Percentiles rank a stretch among this genome's conserved stretches.
These are phyloP conservation scores for Spodoptera frugiperda DNA, from an alignment of 1,140 invertebrate genomes.

Conservation along the genomic window DNA sequence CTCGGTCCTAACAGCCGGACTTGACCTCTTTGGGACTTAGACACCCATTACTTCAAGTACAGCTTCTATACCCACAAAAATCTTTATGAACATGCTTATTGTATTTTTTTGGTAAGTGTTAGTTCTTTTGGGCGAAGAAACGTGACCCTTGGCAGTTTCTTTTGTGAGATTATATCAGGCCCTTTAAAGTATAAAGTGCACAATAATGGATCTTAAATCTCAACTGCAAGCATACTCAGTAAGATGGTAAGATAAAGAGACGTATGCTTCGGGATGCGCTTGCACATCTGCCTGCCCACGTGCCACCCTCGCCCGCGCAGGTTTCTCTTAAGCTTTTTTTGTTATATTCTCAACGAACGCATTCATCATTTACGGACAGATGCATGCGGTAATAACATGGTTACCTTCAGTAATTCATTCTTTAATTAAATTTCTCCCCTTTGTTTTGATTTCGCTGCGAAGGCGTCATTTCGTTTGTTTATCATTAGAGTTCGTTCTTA, in stretches of 20 bases:
- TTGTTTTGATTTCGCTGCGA: slow-evolving; percentile 52
- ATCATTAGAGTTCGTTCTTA: slow-evolving; percentile 54
- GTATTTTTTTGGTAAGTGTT: slow-evolving; percentile 11
- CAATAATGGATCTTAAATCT: slow-evolving; percentile 76
- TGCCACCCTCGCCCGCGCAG: slow-evolving; percentile 75
- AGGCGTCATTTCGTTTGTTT: slow-evolving; percentile 59
- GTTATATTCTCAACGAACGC: slow-evolving; percentile 71
- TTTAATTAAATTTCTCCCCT: slow-evolving; percentile 78
- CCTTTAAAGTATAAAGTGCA: slow-evolving; percentile 51
- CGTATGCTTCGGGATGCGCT: slow-evolving; percentile 66
- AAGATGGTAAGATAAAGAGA: slow-evolving; percentile 73
- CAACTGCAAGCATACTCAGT: slow-evolving; percentile 66
- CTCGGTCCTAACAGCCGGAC: slow-evolving; percentile 76
- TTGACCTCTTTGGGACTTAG: slow-evolving; percentile 71
- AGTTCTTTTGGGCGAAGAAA: slow-evolving; percentile 9
- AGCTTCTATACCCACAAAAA: slow-evolving; percentile 22
- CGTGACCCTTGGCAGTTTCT: slow-evolving; percentile 13
- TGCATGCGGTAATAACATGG: slow-evolving; percentile 77
- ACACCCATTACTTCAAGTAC: slow-evolving; percentile 51
- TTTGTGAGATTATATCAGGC: slow-evolving; percentile 50
- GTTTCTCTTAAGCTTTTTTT: slow-evolving; percentile 74
- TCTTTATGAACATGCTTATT: slow-evolving; percentile 19
- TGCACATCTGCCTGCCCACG: slow-evolving; percentile 83
- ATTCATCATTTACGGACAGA: slow-evolving; percentile 81
- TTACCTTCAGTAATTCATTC: slow-evolving; percentile 71